Percentiles rank a stretch among this genome's conserved stretches.
Evolutionary conservation across 2,888 invertebrate genomes (phyloP).

Genomic region (Drosophila monieri): DNA sequence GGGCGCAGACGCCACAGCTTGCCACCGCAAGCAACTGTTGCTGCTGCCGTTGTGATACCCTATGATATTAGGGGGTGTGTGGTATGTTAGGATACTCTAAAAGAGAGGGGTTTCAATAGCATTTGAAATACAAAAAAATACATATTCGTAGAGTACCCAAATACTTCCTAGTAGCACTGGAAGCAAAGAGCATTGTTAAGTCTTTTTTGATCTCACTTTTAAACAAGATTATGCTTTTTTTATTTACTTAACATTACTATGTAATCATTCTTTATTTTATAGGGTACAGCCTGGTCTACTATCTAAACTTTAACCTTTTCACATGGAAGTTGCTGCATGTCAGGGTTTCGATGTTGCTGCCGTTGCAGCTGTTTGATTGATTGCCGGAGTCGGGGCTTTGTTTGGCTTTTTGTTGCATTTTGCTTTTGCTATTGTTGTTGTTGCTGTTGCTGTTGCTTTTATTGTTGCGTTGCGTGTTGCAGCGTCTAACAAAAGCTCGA

Average conservation of each 20-base stretch:
- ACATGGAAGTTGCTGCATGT: constrained; percentile 73
- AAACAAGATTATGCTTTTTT: too few species aligned
- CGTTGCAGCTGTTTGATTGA: constrained; percentile 81
- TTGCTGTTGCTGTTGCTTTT: constrained; percentile 17
- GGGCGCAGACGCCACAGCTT: constrained; percentile 79
- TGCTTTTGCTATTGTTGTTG: constrained; percentile 17
- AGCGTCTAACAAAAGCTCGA: constrained; percentile 33
- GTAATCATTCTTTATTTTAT: not conserved
- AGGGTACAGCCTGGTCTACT: not conserved
- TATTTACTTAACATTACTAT: not conserved
- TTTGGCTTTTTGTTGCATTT: constrained; percentile 56
- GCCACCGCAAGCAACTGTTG: constrained; percentile 57
- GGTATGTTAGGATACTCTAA: not conserved
- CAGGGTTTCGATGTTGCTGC: constrained; percentile 63
- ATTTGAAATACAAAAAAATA: not conserved
- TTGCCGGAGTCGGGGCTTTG: constrained; percentile 77
- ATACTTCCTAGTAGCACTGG: not conserved
- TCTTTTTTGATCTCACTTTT: not conserved
- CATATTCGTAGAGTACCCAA: not conserved
- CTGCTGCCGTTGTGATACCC: constrained; percentile 32
- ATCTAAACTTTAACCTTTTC: constrained; percentile 14
- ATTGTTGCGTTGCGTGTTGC: constrained; percentile 11
- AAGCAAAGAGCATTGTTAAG: not conserved
- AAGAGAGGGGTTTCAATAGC: not conserved
- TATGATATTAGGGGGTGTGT: not conserved